A percentile compares a stretch with the other conserved stretches of the same genome.
Evolutionary conservation across 2,113 vertebrate species (phyloP).

Genomic region (Equus przewalskii): DNA sequence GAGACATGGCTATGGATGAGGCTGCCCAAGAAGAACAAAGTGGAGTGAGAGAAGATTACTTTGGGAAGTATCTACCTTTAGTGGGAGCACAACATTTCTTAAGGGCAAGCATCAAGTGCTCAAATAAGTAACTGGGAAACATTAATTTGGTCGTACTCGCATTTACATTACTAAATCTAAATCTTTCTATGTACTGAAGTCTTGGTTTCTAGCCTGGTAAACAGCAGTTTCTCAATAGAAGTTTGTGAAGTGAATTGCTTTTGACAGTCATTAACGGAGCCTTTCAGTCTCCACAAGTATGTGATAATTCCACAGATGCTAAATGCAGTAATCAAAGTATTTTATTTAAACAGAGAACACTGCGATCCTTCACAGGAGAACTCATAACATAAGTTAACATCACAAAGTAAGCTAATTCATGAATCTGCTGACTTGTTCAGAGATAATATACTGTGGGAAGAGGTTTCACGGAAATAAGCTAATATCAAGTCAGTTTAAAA

Average conservation of each 20-base stretch:
- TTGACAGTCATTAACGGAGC: not conserved
- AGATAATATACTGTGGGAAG: constrained; percentile 24
- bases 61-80: not conserved
- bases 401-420: constrained; percentile 10
- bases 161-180: not conserved
- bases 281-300: not conserved
- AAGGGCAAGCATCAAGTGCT: not conserved
- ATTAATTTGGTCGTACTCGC: not conserved
- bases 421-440: not conserved
- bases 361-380: not conserved
- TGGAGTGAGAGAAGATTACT: not conserved
- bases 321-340: constrained; percentile 1
- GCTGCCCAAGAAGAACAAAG: not conserved
- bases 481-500: not conserved
- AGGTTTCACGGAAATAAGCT: not conserved
- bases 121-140: not conserved
- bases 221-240: not conserved
- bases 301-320: not conserved
- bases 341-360: constrained; percentile 29
- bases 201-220: not conserved
- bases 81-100: not conserved
- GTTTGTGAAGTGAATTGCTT: not conserved
- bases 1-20: not conserved
- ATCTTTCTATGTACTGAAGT: not conserved
- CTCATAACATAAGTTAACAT: not conserved